Evolutionary conservation across 2,113 vertebrate species (phyloP).

Genomic region (Chrysemys picta): DNA sequence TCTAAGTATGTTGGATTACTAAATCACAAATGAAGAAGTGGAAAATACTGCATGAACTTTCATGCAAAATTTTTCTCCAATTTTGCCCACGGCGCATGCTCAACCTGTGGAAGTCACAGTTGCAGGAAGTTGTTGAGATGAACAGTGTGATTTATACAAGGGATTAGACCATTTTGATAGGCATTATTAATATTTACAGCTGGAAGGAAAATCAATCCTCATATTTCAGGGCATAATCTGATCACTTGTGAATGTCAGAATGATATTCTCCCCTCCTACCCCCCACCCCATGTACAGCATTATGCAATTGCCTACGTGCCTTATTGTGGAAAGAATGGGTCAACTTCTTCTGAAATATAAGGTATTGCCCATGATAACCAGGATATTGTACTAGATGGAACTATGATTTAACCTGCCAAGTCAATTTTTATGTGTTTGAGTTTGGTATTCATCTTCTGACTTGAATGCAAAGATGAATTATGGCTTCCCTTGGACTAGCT

Average conservation of each 20-base stretch:
- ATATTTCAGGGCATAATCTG: neutral
- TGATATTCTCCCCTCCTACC: too few relatives aligned
- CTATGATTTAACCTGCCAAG: neutral
- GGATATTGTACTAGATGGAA: neutral
- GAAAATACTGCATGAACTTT: neutral
- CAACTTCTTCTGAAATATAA: neutral
- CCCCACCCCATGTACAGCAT: too few relatives aligned
- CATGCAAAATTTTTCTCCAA: neutral
- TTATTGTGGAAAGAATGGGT: neutral
- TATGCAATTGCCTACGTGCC: too few relatives aligned
- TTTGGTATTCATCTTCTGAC: neutral
- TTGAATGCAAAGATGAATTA: neutral
- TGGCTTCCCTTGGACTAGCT: neutral
- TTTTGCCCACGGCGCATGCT: neutral
- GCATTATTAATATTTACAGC: neutral
- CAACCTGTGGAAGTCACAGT: fast-evolving
- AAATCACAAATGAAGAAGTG: neutral
- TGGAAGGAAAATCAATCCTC: neutral
- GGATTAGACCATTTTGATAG: neutral
- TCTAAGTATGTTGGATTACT: neutral
- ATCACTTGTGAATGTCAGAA: too few relatives aligned
- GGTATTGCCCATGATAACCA: neutral
- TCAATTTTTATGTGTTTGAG: neutral
- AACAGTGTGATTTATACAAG: neutral
- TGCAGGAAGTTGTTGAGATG: neutral